Conservation (phyloP, 2,888 invertebrate species). For the Itoplectis maculator region DNA sequence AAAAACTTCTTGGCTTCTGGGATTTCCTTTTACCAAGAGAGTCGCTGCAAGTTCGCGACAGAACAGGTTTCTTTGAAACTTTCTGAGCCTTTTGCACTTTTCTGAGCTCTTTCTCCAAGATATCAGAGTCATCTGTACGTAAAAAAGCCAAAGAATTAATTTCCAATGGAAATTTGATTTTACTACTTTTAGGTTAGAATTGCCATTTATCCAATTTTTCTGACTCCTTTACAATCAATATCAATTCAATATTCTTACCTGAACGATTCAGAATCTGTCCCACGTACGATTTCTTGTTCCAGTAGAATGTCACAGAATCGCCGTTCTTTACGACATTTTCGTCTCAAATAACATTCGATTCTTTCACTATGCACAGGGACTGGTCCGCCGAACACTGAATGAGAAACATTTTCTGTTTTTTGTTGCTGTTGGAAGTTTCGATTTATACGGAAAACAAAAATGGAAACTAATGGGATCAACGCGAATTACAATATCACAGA, state of each 20-base stretch:
- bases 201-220: conserved; percentile 25
- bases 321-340: conserved; percentile 24
- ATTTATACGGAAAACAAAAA: too few species aligned
- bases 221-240: too few species aligned
- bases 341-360: conserved; percentile 35
- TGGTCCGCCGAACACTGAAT: conserved; percentile 36
- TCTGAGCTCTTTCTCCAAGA: conserved; percentile 26
- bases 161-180: conserved; percentile 8
- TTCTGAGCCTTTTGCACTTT: conserved; percentile 30
- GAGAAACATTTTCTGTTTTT: conserved; percentile 29
- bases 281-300: conserved; percentile 39
- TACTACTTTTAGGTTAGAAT: conserved; percentile 11
- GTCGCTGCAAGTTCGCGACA: conserved; percentile 3
- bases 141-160: conserved; percentile 1
- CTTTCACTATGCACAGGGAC: conserved; percentile 37
- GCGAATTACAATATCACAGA: too few species aligned
- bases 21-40: conserved; percentile 19
- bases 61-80: conserved; percentile 1
- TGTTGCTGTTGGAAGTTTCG: conserved; percentile 8
- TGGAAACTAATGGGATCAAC: too few species aligned
- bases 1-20: conserved; percentile 37
- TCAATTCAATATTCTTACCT: too few species aligned
- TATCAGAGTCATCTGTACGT: conserved; percentile 32
- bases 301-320: conserved; percentile 37
- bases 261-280: conserved; percentile 32